Base-by-base conservation (phyloP, 2,113 vertebrate species). In the Hucho hucho region DNA sequence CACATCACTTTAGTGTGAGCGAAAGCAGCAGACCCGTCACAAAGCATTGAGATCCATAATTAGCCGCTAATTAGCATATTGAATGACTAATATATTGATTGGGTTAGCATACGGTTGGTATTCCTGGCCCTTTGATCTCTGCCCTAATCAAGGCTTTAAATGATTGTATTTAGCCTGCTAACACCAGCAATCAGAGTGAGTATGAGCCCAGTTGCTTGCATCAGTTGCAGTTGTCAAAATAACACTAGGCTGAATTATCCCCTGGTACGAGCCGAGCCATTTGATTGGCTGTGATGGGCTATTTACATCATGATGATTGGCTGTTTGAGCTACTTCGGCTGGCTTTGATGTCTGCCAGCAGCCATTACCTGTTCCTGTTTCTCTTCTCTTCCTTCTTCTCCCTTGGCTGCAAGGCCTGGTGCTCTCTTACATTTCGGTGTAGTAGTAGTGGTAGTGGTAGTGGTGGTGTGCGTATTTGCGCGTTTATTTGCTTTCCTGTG, bases 211-310 rank as follows among this genome's bases (percentile, higher is more conserved):
- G 43, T 53, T 64, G 20, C 69, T 69, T 75, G 32, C 65, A 79
- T 87, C 32, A 79, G 80, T 81, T 83, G 37, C 75, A 84, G 72
- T 74, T 78, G 73, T 76, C 69, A 82, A 88, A 81, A 77, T 71
- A 80, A 46, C 72, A 75, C 64, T 74, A 70, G 16, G 18, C 46
- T 20, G 64, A 61, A 68, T 74, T 74, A 72, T 56, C 59, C 32
- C 64, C 18, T 65, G 32, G 72, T 79, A 53, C 75, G 58, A 69
- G 63, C 58, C 28, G 6, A 70, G 72, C 26, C 68, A 79, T 77
- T 77, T 74, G 66, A 82, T 75, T 80, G 64, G 46, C 70, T 76
- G 71, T 68, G 53, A 81, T 61, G 16, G 65, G 58, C 43, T 74
- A 69, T 84, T 85, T 81, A 75, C 63, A 73, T 79, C 61, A 75